These are phyloP conservation scores for Eretmodus cyanostictus DNA, from an alignment of 2,113 vertebrate genomes.

Conservation along the genomic window DNA sequence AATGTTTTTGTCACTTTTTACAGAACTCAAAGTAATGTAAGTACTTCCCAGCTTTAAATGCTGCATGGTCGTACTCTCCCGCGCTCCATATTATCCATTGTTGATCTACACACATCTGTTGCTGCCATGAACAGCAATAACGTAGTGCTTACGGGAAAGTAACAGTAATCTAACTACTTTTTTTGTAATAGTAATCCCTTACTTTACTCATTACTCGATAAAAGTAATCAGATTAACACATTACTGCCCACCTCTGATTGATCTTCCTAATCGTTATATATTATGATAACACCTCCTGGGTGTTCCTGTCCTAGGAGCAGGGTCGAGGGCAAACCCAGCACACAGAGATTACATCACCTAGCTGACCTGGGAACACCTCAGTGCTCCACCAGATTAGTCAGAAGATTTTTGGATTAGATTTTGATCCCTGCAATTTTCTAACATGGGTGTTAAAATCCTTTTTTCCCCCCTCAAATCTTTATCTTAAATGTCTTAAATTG, in stretches of 20 bases:
- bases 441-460: background rate
- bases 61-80: background rate
- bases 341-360: background rate
- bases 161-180: background rate
- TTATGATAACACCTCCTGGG: background rate
- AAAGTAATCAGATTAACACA: background rate
- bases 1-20: background rate
- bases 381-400: background rate
- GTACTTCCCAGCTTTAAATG: background rate
- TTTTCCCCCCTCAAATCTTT: rapidly evolving
- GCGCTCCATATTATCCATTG: background rate
- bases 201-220: background rate
- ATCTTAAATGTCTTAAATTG: background rate
- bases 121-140: background rate
- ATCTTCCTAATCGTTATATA: rapidly evolving
- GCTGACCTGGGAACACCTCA: background rate
- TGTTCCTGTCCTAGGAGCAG: rapidly evolving
- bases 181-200: background rate
- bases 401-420: background rate
- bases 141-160: background rate
- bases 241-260: background rate
- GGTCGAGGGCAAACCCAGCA: background rate
- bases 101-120: background rate
- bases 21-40: background rate
- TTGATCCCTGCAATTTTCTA: background rate